These are phyloP conservation scores for Pyrgus malvae DNA, from an alignment of 2,888 invertebrate species.

Conservation along the genomic window DNA sequence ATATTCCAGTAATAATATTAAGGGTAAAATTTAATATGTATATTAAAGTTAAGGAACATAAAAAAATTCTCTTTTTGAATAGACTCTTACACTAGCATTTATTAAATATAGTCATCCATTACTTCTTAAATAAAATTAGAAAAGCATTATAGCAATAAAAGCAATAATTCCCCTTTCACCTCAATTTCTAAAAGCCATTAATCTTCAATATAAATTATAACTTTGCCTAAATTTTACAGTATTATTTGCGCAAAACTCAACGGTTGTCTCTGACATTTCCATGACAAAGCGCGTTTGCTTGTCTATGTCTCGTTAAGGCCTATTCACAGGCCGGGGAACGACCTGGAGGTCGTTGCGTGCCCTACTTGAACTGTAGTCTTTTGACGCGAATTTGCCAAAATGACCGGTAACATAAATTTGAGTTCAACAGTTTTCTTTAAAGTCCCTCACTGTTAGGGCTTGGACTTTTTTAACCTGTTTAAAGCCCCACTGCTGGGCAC, in stretches of 20 bases:
- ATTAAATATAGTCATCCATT: no score
- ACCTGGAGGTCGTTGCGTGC: constrained; percentile 42
- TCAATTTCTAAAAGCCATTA: not conserved
- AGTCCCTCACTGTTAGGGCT: no score
- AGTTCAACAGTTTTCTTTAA: no score
- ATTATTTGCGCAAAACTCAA: constrained; percentile 9
- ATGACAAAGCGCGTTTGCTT: constrained; percentile 22
- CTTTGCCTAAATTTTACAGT: not conserved
- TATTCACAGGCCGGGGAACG: constrained; percentile 37
- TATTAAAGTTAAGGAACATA: no score
- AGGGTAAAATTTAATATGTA: no score
- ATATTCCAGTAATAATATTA: no score
- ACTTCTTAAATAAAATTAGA: not conserved
- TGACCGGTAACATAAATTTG: not conserved
- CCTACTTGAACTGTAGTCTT: constrained; percentile 29
- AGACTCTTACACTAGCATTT: no score
- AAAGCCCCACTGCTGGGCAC: no score
- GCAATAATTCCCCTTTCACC: not conserved
- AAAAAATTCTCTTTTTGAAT: no score
- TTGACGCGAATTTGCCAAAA: constrained; percentile 7
- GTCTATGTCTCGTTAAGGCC: constrained; percentile 28
- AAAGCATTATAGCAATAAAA: not conserved
- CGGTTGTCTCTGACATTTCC: constrained; percentile 16
- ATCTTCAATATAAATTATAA: not conserved
- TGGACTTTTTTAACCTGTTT: no score